Percentiles rank a stretch among this genome's conserved stretches.
These are phyloP conservation scores for Perizoma affinitatum DNA, from an alignment of 2,888 invertebrate genomes.

Conservation along the genomic window DNA sequence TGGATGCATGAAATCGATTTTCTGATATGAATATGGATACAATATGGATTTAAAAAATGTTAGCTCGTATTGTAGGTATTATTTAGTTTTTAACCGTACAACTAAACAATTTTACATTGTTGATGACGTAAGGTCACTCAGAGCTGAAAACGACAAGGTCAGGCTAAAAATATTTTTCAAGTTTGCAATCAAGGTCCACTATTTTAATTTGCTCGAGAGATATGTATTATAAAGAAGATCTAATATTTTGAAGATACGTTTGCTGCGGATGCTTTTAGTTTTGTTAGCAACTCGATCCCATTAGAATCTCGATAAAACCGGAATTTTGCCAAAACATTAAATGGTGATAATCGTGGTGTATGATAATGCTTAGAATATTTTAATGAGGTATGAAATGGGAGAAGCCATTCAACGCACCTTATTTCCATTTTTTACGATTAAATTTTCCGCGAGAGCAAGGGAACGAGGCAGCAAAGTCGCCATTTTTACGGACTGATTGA, in stretches of 20 bases:
- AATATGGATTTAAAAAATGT: too few species aligned
- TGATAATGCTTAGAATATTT: not conserved
- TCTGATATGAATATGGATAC: too few species aligned
- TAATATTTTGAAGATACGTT: not conserved
- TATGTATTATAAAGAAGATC: not conserved
- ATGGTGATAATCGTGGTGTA: not conserved
- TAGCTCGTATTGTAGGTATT: too few species aligned
- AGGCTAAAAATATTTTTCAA: slow-evolving; percentile 68
- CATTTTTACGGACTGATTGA: slow-evolving; percentile 80
- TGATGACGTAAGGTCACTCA: slow-evolving; percentile 75
- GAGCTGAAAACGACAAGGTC: slow-evolving; percentile 74
- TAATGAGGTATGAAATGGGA: not conserved
- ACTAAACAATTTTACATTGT: slow-evolving; percentile 10
- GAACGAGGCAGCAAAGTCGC: slow-evolving; percentile 91
- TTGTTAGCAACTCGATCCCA: not conserved
- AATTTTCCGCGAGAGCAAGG: slow-evolving; percentile 87
- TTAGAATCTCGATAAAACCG: not conserved
- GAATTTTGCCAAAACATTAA: not conserved
- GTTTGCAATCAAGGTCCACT: slow-evolving; percentile 41
- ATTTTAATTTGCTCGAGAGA: slow-evolving; percentile 17
- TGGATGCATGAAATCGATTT: not conserved
- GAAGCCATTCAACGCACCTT: slow-evolving; percentile 84
- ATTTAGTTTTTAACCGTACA: too few species aligned
- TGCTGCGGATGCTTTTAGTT: not conserved
- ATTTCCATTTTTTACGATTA: slow-evolving; percentile 87